These are phyloP conservation scores for Diacarnus erythraeanus DNA, from an alignment of 37 sponge, comb jelly and placozoan species.

Conservation along the genomic window DNA sequence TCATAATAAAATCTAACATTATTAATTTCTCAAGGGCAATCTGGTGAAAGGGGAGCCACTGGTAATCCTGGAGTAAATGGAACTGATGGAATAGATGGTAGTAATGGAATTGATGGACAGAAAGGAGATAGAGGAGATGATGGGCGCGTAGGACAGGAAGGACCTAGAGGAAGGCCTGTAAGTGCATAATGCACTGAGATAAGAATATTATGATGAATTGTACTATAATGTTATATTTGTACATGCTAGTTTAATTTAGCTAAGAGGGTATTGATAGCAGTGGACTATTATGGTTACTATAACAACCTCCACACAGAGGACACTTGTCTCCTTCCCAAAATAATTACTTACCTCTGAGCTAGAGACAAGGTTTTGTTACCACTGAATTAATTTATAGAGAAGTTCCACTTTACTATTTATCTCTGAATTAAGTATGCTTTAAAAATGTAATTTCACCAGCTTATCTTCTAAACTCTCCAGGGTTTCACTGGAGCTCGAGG, in stretches of 20 bases:
- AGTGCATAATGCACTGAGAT: background rate
- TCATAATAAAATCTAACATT: too few relatives aligned
- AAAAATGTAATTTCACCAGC: background rate
- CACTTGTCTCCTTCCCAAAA: too few relatives aligned
- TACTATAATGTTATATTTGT: too few relatives aligned
- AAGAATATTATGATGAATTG: too few relatives aligned
- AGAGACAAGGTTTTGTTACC: too few relatives aligned
- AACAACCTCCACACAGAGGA: too few relatives aligned
- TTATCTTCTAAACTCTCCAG: background rate
- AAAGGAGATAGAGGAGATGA: background rate
- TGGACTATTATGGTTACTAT: background rate
- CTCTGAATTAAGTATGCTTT: background rate
- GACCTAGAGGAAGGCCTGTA: background rate
- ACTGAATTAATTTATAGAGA: too few relatives aligned
- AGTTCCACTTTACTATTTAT: background rate
- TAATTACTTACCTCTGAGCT: too few relatives aligned
- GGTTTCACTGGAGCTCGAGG: background rate
- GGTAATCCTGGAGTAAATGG: constrained; percentile 13
- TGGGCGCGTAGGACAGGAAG: background rate
- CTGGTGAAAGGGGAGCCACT: too few relatives aligned
- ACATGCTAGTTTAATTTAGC: too few relatives aligned
- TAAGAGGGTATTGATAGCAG: too few relatives aligned
- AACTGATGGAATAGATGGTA: background rate
- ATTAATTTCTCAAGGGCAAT: too few relatives aligned
- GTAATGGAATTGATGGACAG: constrained; percentile 4